Evolutionary conservation across 2,888 invertebrate species (phyloP).

Genomic region (Brachyptera putata): DNA sequence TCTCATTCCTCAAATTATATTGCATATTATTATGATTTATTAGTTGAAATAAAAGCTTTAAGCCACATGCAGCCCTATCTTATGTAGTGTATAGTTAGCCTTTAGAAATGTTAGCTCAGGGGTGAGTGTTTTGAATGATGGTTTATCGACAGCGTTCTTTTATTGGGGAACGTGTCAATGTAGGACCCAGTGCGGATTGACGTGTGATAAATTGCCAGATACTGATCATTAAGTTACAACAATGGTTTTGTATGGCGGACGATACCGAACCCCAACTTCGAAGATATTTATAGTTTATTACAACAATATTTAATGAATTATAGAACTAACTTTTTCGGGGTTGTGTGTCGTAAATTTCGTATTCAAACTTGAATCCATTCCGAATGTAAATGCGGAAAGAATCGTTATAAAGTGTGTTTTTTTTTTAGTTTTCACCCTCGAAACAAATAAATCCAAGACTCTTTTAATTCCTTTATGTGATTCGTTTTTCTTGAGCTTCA

Average conservation of each 20-base stretch:
- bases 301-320: conserved; percentile 14
- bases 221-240: conserved; percentile 19
- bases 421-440: conserved; percentile 9
- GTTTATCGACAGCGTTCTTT: conserved; percentile 26
- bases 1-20: conserved; percentile 43
- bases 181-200: conserved; percentile 22
- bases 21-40: conserved; percentile 52
- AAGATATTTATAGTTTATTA: conserved; percentile 15
- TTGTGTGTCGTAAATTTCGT: conserved; percentile 11
- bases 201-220: conserved; percentile 21
- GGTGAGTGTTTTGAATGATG: conserved; percentile 23
- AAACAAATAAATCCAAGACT: background rate
- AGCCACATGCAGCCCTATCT: conserved; percentile 22
- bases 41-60: conserved; percentile 43
- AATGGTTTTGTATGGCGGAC: conserved; percentile 10
- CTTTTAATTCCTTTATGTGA: background rate
- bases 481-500: conserved; percentile 13
- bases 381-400: background rate
- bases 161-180: conserved; percentile 28
- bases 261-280: background rate
- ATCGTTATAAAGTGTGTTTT: background rate
- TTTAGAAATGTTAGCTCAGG: conserved; percentile 5
- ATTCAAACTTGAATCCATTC: conserved; percentile 4
- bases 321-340: background rate
- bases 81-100: conserved; percentile 16